A percentile compares a stretch with the other conserved stretches of the same genome.
phyloP scores from a whole-genome alignment of 2,113 vertebrate species.

The Poecile atricapillus region DNA sequence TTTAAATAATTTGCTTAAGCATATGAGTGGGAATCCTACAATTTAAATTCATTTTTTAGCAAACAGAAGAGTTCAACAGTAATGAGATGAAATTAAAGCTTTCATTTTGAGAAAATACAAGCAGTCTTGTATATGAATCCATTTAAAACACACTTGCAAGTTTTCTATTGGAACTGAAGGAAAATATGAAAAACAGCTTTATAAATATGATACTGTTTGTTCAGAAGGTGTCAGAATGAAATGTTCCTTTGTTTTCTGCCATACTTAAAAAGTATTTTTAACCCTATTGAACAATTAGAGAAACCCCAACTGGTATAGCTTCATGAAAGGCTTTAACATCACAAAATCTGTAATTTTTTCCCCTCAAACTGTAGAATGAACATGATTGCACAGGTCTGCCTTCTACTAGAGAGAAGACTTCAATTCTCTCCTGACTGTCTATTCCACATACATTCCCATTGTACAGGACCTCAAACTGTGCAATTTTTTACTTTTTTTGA shows the following conservation, averaged over 20 bases:
- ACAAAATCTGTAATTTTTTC: neutral
- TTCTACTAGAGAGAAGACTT: neutral
- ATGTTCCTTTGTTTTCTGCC: neutral
- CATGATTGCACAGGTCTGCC: neutral
- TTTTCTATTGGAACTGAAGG: neutral
- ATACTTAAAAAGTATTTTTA: neutral
- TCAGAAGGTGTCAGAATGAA: neutral
- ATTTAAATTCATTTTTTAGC: neutral
- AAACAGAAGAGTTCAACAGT: neutral
- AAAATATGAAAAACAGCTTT: neutral
- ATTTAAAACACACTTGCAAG: neutral
- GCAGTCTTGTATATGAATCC: neutral
- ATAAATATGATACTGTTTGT: neutral
- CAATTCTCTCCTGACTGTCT: neutral
- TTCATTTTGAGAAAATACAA: neutral
- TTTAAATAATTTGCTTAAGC: neutral
- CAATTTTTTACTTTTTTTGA: neutral
- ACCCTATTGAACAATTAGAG: neutral
- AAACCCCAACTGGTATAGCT: fast-evolving
- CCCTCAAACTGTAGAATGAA: neutral
- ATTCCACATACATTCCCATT: neutral
- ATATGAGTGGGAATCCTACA: neutral
- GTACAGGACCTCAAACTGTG: neutral
- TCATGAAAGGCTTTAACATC: neutral
- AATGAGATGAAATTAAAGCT: neutral